Conservation (phyloP, 2,888 invertebrate genomes). For the Chrysolina haemoptera region DNA sequence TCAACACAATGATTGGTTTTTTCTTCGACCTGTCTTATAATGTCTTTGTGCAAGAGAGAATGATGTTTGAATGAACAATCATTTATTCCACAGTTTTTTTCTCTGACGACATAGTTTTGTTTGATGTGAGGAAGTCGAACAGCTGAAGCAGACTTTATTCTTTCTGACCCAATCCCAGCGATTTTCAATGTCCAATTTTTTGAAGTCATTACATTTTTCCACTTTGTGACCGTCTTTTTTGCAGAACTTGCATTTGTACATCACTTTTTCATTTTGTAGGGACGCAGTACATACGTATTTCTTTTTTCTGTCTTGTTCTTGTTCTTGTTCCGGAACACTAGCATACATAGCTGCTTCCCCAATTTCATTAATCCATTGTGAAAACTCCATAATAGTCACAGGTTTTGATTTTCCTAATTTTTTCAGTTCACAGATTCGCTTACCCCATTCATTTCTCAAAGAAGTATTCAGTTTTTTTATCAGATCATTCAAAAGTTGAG, state of each 20-base stretch:
- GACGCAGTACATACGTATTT: not conserved
- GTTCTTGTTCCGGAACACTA: conserved; percentile 4
- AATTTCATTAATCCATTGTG: not conserved
- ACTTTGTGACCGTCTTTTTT: not conserved
- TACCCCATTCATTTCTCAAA: not conserved
- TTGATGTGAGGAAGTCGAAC: not conserved
- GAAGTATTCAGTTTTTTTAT: not conserved
- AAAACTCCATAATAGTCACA: conserved; percentile 3
- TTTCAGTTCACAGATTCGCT: not conserved
- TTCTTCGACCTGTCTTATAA: not conserved
- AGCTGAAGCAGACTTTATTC: conserved; percentile 6
- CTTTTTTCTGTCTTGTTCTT: not conserved
- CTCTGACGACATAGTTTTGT: not conserved
- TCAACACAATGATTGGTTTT: not conserved
- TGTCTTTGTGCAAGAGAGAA: not conserved
- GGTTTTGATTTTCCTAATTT: conserved; percentile 2
- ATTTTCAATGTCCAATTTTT: conserved; percentile 7
- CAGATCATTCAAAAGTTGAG: conserved; percentile 2
- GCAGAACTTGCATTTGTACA: not conserved
- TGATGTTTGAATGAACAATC: not conserved
- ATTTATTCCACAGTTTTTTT: conserved; percentile 5
- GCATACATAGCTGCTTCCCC: not conserved
- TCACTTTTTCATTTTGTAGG: conserved; percentile 1
- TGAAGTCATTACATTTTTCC: conserved; percentile 16
- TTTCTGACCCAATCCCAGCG: conserved; percentile 15